Conservation (phyloP, 2,797 vertebrate genomes). For the Amblyraja radiata region DNA sequence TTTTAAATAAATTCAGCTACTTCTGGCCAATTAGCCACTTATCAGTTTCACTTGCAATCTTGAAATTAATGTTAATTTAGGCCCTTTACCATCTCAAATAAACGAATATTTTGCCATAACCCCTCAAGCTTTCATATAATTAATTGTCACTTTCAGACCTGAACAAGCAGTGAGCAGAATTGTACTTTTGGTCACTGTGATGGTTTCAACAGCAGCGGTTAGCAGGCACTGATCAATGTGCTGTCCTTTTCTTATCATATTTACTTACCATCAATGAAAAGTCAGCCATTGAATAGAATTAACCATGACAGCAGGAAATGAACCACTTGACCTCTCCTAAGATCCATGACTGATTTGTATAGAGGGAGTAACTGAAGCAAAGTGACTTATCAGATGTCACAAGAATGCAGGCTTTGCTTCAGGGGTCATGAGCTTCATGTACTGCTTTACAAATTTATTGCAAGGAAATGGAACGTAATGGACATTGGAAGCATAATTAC, state of each 20-base stretch:
- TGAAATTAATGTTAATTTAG: background rate
- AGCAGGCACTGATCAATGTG: background rate
- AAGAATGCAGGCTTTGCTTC: background rate
- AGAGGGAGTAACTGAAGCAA: background rate
- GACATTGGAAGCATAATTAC: background rate
- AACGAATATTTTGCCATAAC: background rate
- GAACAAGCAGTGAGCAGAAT: background rate
- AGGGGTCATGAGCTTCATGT: background rate
- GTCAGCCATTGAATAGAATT: background rate
- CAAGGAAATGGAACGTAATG: background rate
- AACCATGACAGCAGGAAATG: slow-evolving; percentile 3
- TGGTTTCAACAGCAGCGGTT: background rate
- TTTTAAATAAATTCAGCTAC: background rate
- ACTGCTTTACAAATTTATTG: background rate
- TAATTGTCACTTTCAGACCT: background rate
- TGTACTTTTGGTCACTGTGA: too few relatives aligned
- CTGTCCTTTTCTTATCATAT: background rate
- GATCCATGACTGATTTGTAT: background rate
- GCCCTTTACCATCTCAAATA: background rate
- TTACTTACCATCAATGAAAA: slow-evolving; percentile 25
- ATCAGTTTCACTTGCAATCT: background rate
- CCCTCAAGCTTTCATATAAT: background rate
- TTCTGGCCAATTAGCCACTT: background rate
- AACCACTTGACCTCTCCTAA: background rate
- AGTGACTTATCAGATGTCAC: background rate